A percentile compares a stretch with the other conserved stretches of the same genome.
These are phyloP conservation scores for Leucania comma DNA, from an alignment of 2,888 invertebrate species.

Conservation along the genomic window DNA sequence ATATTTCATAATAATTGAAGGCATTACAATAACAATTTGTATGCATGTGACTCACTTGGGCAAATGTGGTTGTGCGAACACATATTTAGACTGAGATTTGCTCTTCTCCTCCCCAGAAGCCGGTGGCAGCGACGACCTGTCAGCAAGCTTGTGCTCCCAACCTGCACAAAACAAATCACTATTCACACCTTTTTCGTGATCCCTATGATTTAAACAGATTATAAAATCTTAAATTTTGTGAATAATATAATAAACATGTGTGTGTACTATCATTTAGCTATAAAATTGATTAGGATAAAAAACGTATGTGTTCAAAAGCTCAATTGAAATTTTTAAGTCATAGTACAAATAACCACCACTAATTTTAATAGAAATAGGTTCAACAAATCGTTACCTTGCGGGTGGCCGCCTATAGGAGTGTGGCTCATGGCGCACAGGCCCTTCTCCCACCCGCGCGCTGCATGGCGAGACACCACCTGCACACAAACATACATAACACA, in stretches of 20 bases:
- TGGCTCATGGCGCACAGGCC: slow-evolving; percentile 91
- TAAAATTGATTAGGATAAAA: slow-evolving; percentile 1
- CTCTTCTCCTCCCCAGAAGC: slow-evolving; percentile 94
- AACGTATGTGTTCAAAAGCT: not conserved
- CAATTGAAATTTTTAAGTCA: not conserved
- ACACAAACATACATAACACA: slow-evolving; percentile 31
- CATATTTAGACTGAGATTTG: slow-evolving; percentile 89
- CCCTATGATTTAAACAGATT: not conserved
- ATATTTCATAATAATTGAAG: not conserved
- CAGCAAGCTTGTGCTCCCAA: slow-evolving; percentile 91
- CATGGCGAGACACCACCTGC: slow-evolving; percentile 91
- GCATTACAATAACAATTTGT: no score
- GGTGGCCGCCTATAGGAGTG: slow-evolving; percentile 91
- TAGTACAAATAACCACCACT: slow-evolving; percentile 1
- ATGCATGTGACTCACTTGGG: slow-evolving; percentile 77
- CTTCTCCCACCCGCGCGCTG: slow-evolving; percentile 91
- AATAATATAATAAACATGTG: not conserved
- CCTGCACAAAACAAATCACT: slow-evolving; percentile 70
- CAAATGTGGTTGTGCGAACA: slow-evolving; percentile 88
- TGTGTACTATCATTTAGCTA: not conserved
- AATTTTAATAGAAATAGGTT: not conserved
- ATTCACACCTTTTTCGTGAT: not conserved
- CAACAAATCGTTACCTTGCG: slow-evolving; percentile 83
- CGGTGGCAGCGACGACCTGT: slow-evolving; percentile 95
- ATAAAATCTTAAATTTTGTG: not conserved